Conservation (phyloP, 2,888 invertebrate species). For the Crepidodera aurea region DNA sequence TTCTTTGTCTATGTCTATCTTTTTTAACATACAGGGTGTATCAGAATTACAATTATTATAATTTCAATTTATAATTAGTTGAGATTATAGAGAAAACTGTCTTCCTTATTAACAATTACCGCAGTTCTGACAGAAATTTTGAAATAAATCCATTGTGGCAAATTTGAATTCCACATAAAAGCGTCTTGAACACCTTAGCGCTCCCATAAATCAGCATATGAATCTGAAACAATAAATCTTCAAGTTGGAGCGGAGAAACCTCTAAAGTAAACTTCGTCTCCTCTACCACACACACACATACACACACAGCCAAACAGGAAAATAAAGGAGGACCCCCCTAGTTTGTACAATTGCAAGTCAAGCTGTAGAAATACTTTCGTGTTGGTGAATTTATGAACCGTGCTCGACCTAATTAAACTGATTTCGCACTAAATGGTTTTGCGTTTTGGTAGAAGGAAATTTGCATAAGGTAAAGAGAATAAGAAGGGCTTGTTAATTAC, state of each 20-base stretch:
- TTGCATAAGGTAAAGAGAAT: slow-evolving; percentile 1
- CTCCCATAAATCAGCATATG: slow-evolving; percentile 14
- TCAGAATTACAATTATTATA: no score
- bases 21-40: no score
- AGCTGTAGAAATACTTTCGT: slow-evolving; percentile 32
- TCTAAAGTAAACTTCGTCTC: not conserved
- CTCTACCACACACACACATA: not conserved
- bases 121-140: no score
- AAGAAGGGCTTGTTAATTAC: not conserved
- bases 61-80: no score
- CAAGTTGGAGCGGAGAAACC: not conserved
- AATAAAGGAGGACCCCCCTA: slow-evolving; percentile 2
- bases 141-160: not conserved
- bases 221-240: slow-evolving; percentile 10
- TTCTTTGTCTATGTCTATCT: no score
- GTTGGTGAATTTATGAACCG: slow-evolving; percentile 39
- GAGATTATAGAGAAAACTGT: no score
- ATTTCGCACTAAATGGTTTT: slow-evolving; percentile 39
- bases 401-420: slow-evolving; percentile 43
- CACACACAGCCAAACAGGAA: not conserved
- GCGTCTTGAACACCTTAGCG: slow-evolving; percentile 4
- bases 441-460: slow-evolving; percentile 28
- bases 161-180: not conserved
- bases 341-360: slow-evolving; percentile 31
- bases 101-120: no score